These are phyloP conservation scores for Mongoloraphidia duomilia DNA, from an alignment of 2,888 invertebrate genomes.

Conservation along the genomic window DNA sequence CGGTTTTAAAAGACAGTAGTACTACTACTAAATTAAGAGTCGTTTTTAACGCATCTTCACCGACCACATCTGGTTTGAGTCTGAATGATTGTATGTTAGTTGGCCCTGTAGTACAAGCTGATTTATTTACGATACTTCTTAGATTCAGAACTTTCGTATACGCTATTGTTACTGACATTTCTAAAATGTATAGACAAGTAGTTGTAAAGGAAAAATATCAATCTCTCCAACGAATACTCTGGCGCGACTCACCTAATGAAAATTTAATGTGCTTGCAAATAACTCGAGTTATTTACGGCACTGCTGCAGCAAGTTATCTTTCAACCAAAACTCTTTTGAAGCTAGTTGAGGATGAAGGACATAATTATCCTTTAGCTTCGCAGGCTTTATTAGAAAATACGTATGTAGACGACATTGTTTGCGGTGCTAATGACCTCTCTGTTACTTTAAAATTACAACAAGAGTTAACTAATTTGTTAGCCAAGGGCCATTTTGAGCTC, in stretches of 20 bases:
- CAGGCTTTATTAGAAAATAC: not conserved
- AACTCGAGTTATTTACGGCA: not conserved
- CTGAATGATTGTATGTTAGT: constrained; percentile 1
- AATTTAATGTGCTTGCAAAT: not conserved
- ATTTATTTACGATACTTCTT: not conserved
- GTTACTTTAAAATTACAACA: not conserved
- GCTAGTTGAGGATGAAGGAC: not conserved
- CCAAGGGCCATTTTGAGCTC: not conserved
- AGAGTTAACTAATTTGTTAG: not conserved
- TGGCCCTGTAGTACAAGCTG: constrained; percentile 3
- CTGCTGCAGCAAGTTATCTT: not conserved
- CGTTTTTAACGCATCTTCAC: constrained; percentile 3
- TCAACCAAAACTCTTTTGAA: too few relatives aligned
- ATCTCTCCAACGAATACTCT: not conserved
- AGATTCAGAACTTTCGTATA: not conserved
- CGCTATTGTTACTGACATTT: not conserved
- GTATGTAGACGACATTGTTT: not conserved
- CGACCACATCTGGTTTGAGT: not conserved
- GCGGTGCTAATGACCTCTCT: not conserved
- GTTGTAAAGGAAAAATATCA: not conserved
- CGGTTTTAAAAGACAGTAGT: constrained; percentile 1
- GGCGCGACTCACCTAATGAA: not conserved
- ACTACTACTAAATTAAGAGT: constrained; percentile 4
- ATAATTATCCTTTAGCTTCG: not conserved
- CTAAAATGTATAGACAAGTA: constrained; percentile 1